Conservation (phyloP, 2,888 invertebrate species). For the Megalurothrips usitatus region DNA sequence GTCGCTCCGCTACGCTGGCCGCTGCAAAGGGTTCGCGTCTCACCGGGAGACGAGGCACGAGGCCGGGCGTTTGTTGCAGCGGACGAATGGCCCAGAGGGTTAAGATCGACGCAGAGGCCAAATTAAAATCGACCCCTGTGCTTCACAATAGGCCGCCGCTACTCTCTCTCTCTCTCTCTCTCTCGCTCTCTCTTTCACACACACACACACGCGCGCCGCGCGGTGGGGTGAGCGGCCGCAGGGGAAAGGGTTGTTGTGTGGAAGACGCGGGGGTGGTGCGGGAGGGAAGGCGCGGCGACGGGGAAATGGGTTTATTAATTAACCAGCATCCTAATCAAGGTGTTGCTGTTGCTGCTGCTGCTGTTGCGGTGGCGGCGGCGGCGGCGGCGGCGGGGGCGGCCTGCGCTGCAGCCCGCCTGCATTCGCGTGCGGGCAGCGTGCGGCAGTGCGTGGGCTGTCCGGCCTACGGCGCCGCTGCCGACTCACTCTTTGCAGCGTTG, state of each 20-base stretch:
- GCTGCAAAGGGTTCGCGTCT: no score
- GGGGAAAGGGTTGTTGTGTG: neutral
- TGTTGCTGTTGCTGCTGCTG: conserved; percentile 2
- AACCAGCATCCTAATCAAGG: conserved; percentile 24
- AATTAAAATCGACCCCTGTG: conserved; percentile 7
- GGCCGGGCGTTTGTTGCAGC: no score
- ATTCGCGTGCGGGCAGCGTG: no score
- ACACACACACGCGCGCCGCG: neutral
- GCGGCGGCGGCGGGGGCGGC: no score
- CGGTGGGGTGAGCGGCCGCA: neutral
- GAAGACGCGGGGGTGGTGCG: neutral
- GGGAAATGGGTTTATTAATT: conserved; percentile 17
- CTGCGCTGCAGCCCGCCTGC: no score
- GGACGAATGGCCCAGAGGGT: no score
- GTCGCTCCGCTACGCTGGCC: no score
- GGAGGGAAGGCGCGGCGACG: neutral
- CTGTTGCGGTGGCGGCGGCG: neutral
- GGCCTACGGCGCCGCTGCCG: no score
- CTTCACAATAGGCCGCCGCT: neutral
- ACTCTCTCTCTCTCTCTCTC: neutral
- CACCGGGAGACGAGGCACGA: no score
- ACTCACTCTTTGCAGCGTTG: no score
- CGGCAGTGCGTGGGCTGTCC: no score
- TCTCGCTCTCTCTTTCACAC: no score
- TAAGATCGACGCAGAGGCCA: neutral